Base-by-base conservation (phyloP, 2,888 invertebrate genomes). In the Allygus modestus region DNA sequence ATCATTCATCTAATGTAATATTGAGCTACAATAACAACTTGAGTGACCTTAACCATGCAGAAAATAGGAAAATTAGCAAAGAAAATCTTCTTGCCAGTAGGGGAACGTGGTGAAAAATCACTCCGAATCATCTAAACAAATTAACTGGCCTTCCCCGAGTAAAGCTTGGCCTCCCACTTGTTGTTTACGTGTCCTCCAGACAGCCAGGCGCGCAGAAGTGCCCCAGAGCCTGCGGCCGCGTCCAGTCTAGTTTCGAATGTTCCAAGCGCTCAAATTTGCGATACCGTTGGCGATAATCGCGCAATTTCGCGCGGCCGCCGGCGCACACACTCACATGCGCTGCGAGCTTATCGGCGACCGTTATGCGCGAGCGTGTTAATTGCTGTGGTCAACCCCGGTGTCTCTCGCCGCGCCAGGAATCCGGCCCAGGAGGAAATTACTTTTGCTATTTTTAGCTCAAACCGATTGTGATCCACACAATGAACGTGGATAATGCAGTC, bases 241-340 rank as follows among this genome's bases (percentile, higher is more conserved):
- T 0, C 41, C 71, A 71, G 71, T 71, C 71, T 71, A 71, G 71
- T 71, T 71, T 71, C 71, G 71, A 71, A 37, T 71, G 71, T 71
- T 71, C 71, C 71, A 41, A 71, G 41, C 71, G 71, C 71, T 71
- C 71, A 71, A 71, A 71, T 71, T 71, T 71, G 71, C 71, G 71
- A 71, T 71, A n/a, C 71, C 71, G 71, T 71, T 71, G 71, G 71
- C 71, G 71, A 71, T 71, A 71, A 71, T 71, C 71, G 71, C 71
- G 71, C 71, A 71, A 71, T 71, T 71, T 71, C 71, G 71, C 71
- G 41, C 31, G 65, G 65, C 65, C 65, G 65, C 28, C 28, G 65
- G 65, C 65, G 41, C 71, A 7, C 58, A 23, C 58, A 23, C 58
- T 20, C 58, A 58, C 58, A 23, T 23, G 17, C 28, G 41, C 20